phyloP scores from a whole-genome alignment of 2,113 vertebrate species.

The Vanacampus margaritifer region DNA sequence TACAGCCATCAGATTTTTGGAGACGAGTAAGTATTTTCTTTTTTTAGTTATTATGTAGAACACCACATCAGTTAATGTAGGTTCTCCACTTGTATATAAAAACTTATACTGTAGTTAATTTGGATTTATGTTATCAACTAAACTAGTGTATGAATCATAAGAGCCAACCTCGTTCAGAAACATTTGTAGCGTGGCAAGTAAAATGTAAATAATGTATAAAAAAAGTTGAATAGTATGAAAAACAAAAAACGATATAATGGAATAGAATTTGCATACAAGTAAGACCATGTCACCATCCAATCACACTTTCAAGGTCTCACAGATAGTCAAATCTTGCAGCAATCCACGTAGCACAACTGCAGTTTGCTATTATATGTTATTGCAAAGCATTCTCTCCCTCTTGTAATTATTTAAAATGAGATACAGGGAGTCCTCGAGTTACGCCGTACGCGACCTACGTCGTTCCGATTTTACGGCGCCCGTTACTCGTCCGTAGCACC shows the following conservation, averaged over 20 bases:
- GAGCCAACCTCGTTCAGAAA: not conserved
- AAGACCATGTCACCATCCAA: too few species aligned
- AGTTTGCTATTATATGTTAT: too few species aligned
- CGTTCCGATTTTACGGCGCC: too few species aligned
- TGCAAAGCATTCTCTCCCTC: too few species aligned
- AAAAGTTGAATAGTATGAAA: not conserved
- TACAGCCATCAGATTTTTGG: slow-evolving; percentile 95
- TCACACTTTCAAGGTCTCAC: too few species aligned
- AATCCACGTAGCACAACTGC: too few species aligned
- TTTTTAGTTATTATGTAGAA: not conserved
- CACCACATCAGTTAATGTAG: not conserved
- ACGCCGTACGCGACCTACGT: too few species aligned
- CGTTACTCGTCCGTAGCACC: too few species aligned
- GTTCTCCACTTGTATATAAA: not conserved
- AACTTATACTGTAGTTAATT: not conserved
- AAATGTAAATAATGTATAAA: not conserved
- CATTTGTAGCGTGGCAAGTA: not conserved
- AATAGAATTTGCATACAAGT: too few species aligned
- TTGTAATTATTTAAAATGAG: too few species aligned
- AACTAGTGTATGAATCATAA: not conserved
- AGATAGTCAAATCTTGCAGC: too few species aligned
- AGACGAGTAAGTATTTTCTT: slow-evolving; percentile 85
- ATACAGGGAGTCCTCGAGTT: too few species aligned
- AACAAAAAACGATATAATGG: not conserved
- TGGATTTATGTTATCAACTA: not conserved